phyloP scores from a whole-genome alignment of 2,888 invertebrate genomes.

The Eilema depressum region DNA sequence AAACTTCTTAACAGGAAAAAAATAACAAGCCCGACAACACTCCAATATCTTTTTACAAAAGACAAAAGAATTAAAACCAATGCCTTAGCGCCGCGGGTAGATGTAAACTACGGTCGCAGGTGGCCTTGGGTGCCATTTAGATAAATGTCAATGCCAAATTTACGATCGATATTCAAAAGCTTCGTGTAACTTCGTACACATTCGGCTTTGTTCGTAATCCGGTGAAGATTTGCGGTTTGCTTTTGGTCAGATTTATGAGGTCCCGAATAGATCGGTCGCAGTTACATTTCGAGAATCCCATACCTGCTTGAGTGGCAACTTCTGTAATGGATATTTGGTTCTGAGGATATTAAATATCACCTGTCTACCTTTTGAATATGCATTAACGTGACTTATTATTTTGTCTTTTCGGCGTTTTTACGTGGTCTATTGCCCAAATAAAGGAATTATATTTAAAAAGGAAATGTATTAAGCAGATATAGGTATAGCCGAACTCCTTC shows the following conservation, averaged over 20 bases:
- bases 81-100: conserved; percentile 34
- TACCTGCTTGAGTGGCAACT: conserved; percentile 17
- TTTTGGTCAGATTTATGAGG: conserved; percentile 45
- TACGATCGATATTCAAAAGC: conserved; percentile 43
- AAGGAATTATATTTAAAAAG: too few species aligned
- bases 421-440: too few species aligned
- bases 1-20: neutral
- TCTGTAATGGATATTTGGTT: neutral
- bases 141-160: conserved; percentile 54
- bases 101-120: conserved; percentile 44
- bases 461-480: too few species aligned
- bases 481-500: too few species aligned
- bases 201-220: conserved; percentile 38
- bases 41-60: conserved; percentile 27
- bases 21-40: neutral
- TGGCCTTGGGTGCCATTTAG: conserved; percentile 51
- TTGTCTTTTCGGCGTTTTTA: too few species aligned
- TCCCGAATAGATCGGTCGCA: conserved; percentile 43
- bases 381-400: neutral
- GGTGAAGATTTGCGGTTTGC: conserved; percentile 40
- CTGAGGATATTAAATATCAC: neutral
- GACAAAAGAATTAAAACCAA: conserved; percentile 44
- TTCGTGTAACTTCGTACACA: conserved; percentile 36
- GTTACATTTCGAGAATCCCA: conserved; percentile 34
- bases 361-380: neutral